Evolutionary conservation across 2,888 invertebrate genomes (phyloP), one percentile per base, ranked within the genome.

Genomic region (Rotaria magnacalcarata): DNA sequence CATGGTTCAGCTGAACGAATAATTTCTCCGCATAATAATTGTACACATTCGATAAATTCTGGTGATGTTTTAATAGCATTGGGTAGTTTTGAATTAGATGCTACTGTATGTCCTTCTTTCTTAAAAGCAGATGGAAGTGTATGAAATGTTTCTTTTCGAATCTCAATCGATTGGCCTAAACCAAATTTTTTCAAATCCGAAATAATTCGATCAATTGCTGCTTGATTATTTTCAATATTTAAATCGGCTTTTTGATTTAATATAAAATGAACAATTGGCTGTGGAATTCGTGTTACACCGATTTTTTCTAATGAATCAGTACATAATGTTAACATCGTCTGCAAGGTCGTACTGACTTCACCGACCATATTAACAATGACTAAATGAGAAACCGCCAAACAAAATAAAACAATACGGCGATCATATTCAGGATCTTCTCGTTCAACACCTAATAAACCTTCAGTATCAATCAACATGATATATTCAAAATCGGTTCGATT

Each of bases 51-150:
- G 6, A 54, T 16, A 54, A 54, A 54, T 7, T 16, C 21, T 1
- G 19, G 21, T 50, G 6, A 8, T 11, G 50, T 50, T 50, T 50
- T 11, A 11, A 50, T 50, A 6, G 50, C 50, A 7, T 1, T 19
- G 21, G 5, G 19, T 54, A 21, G 3, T 54, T 7, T 54, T 54
- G 4, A 4, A n/a, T n/a, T n/a, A n/a, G n/a, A n/a, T n/a, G n/a
- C n/a, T n/a, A n/a, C n/a, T n/a, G n/a, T n/a, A n/a, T n/a, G n/a
- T n/a, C n/a, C n/a, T n/a, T n/a, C n/a, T n/a, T n/a, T n/a, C n/a
- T 84, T 50, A 5, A 84, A 84, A 24, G 84, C 84, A n/a, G 84
- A 84, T n/a, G 84, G 84, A 14, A 84, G 47, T 41, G 84, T 84
- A 47, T 84, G 43, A 50, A 84, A 84, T 10, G 41, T 84, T 14